These are phyloP conservation scores for Rattus rattus DNA, from an alignment of 2,113 vertebrate genomes.

Conservation along the genomic window DNA sequence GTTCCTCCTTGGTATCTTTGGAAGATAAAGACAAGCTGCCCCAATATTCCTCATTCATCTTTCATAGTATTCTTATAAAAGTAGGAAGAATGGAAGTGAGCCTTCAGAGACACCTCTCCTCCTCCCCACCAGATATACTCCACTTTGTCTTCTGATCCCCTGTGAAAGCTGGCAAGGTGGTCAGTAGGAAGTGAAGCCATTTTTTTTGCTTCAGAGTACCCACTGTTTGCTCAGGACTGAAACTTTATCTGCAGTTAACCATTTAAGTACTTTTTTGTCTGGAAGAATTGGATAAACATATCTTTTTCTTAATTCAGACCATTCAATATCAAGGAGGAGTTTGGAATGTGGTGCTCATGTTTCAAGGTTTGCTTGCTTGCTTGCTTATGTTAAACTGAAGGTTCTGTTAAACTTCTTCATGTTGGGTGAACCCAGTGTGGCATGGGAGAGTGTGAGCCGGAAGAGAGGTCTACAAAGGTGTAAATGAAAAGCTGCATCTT, in stretches of 20 bases:
- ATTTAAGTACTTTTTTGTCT: not conserved
- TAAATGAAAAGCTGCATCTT: not conserved
- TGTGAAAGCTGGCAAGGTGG: not conserved
- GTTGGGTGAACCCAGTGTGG: not conserved
- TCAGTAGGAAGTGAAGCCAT: not conserved
- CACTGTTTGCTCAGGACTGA: not conserved
- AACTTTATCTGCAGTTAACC: not conserved
- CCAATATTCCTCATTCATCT: not conserved
- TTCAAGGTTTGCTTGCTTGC: not conserved
- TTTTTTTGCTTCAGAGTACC: not conserved
- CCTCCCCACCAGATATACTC: not conserved
- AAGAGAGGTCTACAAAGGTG: not conserved
- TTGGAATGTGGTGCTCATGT: not conserved
- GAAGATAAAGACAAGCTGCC: not conserved
- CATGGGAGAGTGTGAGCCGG: rapidly evolving
- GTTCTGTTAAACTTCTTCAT: not conserved
- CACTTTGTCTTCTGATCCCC: not conserved
- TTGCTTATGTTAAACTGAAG: not conserved
- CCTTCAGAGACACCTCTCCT: too few species aligned
- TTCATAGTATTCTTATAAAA: not conserved
- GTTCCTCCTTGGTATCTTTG: rapidly evolving
- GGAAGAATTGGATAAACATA: not conserved
- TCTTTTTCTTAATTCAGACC: not conserved
- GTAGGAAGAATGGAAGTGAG: not conserved
- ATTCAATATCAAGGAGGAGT: not conserved